Evolutionary conservation across 2,113 vertebrate genomes (phyloP).

Genomic region (Azemiops feae): DNA sequence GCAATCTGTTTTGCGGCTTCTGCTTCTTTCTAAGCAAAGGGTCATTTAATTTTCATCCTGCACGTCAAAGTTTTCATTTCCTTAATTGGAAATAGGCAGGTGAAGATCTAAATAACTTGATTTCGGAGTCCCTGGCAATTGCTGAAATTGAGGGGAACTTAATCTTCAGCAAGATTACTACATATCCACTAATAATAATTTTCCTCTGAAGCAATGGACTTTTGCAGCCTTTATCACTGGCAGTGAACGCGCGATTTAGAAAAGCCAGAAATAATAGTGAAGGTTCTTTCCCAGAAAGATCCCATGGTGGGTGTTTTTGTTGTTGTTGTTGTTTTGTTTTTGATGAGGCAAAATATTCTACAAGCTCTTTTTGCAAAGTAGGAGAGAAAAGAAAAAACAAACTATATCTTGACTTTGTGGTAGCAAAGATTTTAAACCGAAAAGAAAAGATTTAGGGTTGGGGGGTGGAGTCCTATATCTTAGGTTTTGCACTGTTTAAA

Average conservation of each 20-base stretch:
- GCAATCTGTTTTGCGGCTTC: background rate
- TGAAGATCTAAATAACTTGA: constrained; percentile 52
- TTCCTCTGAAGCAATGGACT: constrained; percentile 43
- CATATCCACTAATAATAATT: constrained; percentile 59
- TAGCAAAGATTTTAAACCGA: background rate
- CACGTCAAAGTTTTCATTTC: constrained; percentile 41
- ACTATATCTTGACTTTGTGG: background rate
- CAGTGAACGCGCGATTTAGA: constrained; percentile 3
- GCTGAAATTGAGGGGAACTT: constrained; percentile 50
- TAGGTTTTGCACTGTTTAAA: background rate
- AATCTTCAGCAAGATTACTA: constrained; percentile 35
- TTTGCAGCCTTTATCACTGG: background rate
- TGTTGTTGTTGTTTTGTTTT: background rate
- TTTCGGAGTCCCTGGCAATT: constrained; percentile 43
- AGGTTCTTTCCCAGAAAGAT: background rate
- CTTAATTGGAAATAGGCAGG: constrained; percentile 50
- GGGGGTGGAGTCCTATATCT: background rate
- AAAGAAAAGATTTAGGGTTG: too few relatives aligned
- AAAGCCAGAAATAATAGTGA: constrained; percentile 13
- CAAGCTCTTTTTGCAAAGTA: constrained; percentile 7
- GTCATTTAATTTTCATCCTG: background rate
- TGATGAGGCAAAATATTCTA: background rate
- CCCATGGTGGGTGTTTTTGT: background rate
- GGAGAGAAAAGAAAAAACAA: background rate
- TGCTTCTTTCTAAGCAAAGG: background rate